Evolutionary conservation across 1,140 invertebrate genomes (phyloP).

Genomic region (Panagrolaimus sp.): DNA sequence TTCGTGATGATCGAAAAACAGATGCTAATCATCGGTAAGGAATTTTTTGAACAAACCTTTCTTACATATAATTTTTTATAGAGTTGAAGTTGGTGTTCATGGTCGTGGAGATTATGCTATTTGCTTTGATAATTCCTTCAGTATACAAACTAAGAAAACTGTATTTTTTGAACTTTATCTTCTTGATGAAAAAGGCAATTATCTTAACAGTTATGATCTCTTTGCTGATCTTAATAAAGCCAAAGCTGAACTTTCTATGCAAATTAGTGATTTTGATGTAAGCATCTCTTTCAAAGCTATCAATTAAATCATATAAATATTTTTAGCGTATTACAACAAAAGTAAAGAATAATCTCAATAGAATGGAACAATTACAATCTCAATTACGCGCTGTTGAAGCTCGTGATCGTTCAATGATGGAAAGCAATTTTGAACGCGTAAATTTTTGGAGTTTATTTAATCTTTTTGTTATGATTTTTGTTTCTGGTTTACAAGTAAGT

Average conservation of each 20-base stretch:
- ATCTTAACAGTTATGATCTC: slow-evolving; percentile 34
- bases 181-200: slow-evolving; percentile 57
- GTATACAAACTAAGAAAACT: slow-evolving; percentile 59
- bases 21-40: slow-evolving; percentile 60
- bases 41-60: not conserved
- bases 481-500: slow-evolving; percentile 59
- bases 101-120: slow-evolving; percentile 61
- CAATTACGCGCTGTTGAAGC: slow-evolving; percentile 60
- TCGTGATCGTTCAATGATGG: slow-evolving; percentile 59
- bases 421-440: slow-evolving; percentile 61
- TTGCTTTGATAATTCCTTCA: slow-evolving; percentile 63
- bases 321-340: slow-evolving; percentile 60
- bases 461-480: slow-evolving; percentile 60
- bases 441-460: slow-evolving; percentile 61
- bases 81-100: slow-evolving; percentile 33
- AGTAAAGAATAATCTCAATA: slow-evolving; percentile 60
- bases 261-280: slow-evolving; percentile 20
- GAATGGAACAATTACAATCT: slow-evolving; percentile 60
- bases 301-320: slow-evolving; percentile 23
- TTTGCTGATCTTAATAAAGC: slow-evolving; percentile 18
- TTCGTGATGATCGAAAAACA: slow-evolving; percentile 54
- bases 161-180: slow-evolving; percentile 61
- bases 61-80: not conserved
- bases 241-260: slow-evolving; percentile 15
- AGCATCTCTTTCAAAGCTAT: slow-evolving; percentile 13